Conservation (phyloP, 2,113 vertebrate genomes). For the Triplophysa rosa region DNA sequence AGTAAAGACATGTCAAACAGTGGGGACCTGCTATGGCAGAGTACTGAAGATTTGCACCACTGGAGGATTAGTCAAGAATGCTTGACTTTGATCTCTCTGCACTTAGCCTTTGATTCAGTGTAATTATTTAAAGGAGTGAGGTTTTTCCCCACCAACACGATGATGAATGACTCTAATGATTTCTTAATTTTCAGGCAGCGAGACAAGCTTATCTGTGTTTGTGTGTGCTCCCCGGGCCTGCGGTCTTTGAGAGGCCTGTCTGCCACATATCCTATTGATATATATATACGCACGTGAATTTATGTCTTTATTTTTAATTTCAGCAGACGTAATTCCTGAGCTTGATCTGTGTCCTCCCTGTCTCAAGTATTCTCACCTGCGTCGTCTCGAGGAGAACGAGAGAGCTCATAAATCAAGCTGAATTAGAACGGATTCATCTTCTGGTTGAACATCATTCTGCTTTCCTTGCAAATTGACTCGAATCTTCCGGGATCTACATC, state of each 20-base stretch:
- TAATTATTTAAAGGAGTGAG: constrained; percentile 68
- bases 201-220: constrained; percentile 55
- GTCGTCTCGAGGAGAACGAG: constrained; percentile 26
- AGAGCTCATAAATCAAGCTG: constrained; percentile 32
- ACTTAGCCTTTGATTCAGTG: constrained; percentile 72
- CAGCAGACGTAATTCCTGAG: constrained; percentile 47
- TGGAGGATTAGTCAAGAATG: constrained; percentile 73
- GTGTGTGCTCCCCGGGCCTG: constrained; percentile 15
- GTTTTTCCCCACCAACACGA: constrained; percentile 56
- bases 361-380: constrained; percentile 56
- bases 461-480: neutral
- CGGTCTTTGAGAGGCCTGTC: constrained; percentile 33
- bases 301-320: constrained; percentile 25
- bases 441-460: neutral
- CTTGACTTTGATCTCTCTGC: constrained; percentile 71
- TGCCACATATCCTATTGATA: constrained; percentile 45
- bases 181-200: constrained; percentile 61
- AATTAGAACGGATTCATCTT: constrained; percentile 15
- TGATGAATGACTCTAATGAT: constrained; percentile 64
- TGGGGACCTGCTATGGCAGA: constrained; percentile 66
- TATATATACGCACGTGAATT: constrained; percentile 45
- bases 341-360: constrained; percentile 51
- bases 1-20: constrained; percentile 77
- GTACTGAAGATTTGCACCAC: constrained; percentile 75
- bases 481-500: neutral